phyloP scores from a whole-genome alignment of 1,140 invertebrate species.

The Lutraria rhynchaena region DNA sequence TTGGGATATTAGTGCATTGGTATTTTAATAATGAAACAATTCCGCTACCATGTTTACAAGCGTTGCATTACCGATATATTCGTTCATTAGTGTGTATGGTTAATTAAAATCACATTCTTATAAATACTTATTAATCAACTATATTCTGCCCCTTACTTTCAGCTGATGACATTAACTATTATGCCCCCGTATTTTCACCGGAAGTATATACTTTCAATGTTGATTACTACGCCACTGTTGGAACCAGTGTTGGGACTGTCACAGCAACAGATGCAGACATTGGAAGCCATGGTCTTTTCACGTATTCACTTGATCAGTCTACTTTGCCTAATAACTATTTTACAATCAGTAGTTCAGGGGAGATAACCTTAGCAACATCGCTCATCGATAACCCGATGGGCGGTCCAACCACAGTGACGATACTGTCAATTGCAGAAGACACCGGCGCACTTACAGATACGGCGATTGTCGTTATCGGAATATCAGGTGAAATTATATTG shows the following conservation, averaged over 20 bases:
- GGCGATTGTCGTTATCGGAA: constrained; percentile 2
- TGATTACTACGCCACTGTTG: constrained; percentile 33
- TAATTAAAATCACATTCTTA: not conserved
- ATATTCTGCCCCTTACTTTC: not conserved
- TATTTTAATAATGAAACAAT: too few species aligned
- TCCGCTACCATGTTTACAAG: too few species aligned
- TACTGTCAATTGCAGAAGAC: not conserved
- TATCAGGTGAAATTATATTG: too few species aligned
- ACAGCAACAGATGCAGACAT: constrained; percentile 39
- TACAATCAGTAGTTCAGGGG: constrained; percentile 5
- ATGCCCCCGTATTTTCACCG: constrained; percentile 35
- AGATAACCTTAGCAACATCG: not conserved
- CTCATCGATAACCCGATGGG: not conserved
- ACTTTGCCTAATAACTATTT: constrained; percentile 23
- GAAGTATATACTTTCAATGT: constrained; percentile 22
- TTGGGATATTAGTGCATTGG: too few species aligned
- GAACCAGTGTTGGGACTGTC: constrained; percentile 24
- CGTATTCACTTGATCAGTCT: constrained; percentile 30
- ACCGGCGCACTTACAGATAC: not conserved
- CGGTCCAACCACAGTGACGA: constrained; percentile 1
- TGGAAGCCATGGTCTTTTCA: constrained; percentile 12
- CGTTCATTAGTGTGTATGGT: too few species aligned
- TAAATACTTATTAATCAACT: not conserved
- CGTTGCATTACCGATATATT: too few species aligned
- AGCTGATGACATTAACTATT: constrained; percentile 33